These are phyloP conservation scores for Conomelus anceps DNA, from an alignment of 2,888 invertebrate species.

Conservation along the genomic window DNA sequence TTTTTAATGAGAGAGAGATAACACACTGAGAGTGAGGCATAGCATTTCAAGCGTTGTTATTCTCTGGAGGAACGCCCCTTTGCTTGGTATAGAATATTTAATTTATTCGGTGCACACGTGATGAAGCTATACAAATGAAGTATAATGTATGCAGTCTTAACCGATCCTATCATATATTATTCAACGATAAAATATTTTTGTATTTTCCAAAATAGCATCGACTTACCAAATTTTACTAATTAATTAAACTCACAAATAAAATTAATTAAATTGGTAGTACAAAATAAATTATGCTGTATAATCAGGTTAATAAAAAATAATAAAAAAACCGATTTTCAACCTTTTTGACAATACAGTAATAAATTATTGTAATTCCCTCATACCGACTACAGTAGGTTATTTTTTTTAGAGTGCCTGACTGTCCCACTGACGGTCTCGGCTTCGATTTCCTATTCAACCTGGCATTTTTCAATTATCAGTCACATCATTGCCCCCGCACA, in stretches of 20 bases:
- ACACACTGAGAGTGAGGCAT: neutral
- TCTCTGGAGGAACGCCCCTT: neutral
- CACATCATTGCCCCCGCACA: too few species aligned
- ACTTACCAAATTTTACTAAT: neutral
- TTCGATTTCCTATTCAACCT: too few species aligned
- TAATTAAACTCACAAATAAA: neutral
- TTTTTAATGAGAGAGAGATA: neutral
- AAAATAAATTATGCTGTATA: too few species aligned
- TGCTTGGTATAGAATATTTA: neutral
- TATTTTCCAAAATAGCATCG: neutral
- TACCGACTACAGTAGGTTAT: too few species aligned
- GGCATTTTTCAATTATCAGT: too few species aligned
- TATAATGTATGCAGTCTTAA: neutral
- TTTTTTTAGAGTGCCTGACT: too few species aligned
- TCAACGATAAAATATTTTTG: neutral
- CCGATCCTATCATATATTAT: neutral
- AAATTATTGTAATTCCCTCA: too few species aligned
- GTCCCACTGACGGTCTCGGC: too few species aligned
- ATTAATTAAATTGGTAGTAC: too few species aligned
- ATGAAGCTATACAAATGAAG: neutral
- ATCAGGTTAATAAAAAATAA: too few species aligned
- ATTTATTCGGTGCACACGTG: neutral
- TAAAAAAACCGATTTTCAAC: too few species aligned
- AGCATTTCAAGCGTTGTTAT: neutral
- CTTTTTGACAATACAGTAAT: too few species aligned